Evolutionary conservation across 1,140 invertebrate species (phyloP), one percentile per base, ranked within the genome.

Genomic region (Saccostrea echinata): DNA sequence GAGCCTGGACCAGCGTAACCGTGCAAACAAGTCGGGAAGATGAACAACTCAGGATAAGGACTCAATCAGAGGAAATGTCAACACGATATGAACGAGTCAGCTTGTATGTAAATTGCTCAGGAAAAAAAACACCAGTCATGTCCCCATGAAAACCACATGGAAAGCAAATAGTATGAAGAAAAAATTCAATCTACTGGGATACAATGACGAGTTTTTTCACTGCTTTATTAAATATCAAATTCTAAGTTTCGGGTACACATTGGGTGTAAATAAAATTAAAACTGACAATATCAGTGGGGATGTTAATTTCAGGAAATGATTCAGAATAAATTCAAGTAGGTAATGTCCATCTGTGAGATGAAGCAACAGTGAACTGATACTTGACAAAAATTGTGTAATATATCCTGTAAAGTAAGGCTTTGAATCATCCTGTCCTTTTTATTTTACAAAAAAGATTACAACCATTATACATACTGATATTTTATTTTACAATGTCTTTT

Each of bases 41-140:
- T 76, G 27, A 76, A 27, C 68, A 33, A 18, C 24, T 18, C 30
- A 27, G 30, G 68, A 76, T 30, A 16, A 27, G 9, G 16, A 33
- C 30, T 30, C 68, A 76, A 27, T 76, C 27, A 16, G 27, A 76
- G 68, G 68, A 76, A 76, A 76, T 76, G 68, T 76, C 27, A 30
- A 76, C 27, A 27, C 24, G 12, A 76, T 24, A 33, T 16, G 8
- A 76, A 76, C 27, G 27, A 33, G 68, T 76, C 68, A 76, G 27
- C 27, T 27, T 27, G 27, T 33, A 30, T 35, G 68, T 76, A 76
- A 12, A 76, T 76, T 76, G 27, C 30, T 35, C 27, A 27, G 16
- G 68, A 76, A 12, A 76, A 33, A 76, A 33, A 33, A 16, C 12
- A 18, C 12, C 16, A 21, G n/a, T 16, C 8, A 24, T 12, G 68